phyloP scores from a whole-genome alignment of 2,113 vertebrate species.

The Petaurus breviceps region DNA sequence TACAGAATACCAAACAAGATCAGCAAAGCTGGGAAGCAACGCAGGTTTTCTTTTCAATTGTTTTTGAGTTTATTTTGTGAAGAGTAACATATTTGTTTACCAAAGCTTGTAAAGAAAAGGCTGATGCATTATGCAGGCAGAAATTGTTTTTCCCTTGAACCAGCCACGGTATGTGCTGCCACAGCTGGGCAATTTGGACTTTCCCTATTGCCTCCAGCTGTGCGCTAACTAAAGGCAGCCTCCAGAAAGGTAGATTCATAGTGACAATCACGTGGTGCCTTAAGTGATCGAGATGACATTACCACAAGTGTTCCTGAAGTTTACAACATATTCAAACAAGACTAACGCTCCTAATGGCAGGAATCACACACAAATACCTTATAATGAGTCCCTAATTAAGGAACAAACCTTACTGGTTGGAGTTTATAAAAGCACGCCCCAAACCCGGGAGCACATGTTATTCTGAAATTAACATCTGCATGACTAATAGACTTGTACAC shows the following conservation, averaged over 20 bases:
- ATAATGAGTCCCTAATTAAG: slow-evolving; percentile 79
- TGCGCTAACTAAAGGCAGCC: slow-evolving; percentile 63
- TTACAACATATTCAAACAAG: slow-evolving; percentile 61
- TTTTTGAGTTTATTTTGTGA: slow-evolving; percentile 14
- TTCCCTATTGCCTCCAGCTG: slow-evolving; percentile 72
- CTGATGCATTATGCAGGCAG: slow-evolving; percentile 81
- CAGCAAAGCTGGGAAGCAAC: slow-evolving; percentile 30
- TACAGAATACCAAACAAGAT: slow-evolving; percentile 48
- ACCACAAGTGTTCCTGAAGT: neutral
- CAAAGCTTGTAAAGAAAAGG: slow-evolving; percentile 53
- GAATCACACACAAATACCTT: slow-evolving; percentile 56
- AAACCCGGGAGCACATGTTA: slow-evolving; percentile 69
- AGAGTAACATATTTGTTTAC: slow-evolving; percentile 76
- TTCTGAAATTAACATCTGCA: slow-evolving; percentile 77
- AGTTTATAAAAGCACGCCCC: slow-evolving; percentile 64
- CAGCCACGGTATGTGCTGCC: neutral
- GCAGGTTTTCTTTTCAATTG: slow-evolving; percentile 4
- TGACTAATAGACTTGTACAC: slow-evolving; percentile 73
- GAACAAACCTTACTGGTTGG: slow-evolving; percentile 60
- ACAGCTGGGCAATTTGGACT: slow-evolving; percentile 55
- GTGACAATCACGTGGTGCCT: slow-evolving; percentile 56
- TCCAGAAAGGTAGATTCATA: slow-evolving; percentile 65
- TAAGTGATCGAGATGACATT: slow-evolving; percentile 62
- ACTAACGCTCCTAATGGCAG: slow-evolving; percentile 55
- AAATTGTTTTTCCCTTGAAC: slow-evolving; percentile 66